Percentiles rank a stretch among this genome's conserved stretches.
Evolutionary conservation across 2,797 vertebrate species (phyloP).

Genomic region (Gambusia yucatana): DNA sequence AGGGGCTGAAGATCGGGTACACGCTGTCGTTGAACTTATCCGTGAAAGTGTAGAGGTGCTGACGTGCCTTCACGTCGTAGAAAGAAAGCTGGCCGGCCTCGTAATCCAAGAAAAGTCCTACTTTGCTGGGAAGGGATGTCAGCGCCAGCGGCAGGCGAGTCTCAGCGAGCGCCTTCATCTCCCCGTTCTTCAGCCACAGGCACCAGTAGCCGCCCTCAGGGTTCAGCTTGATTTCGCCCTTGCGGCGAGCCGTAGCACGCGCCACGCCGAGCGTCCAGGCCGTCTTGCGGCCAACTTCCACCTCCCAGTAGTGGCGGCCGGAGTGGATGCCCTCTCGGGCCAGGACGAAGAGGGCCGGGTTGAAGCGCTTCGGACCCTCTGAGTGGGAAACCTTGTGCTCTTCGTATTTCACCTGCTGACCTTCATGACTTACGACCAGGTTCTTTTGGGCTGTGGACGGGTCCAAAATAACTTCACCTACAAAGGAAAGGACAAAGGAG

Average conservation of each 20-base stretch:
- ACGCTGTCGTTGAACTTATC: slow-evolving; percentile 77
- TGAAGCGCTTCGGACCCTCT: slow-evolving; percentile 79
- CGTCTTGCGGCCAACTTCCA: slow-evolving; percentile 78
- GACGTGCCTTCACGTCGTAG: slow-evolving; percentile 75
- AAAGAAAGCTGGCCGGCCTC: slow-evolving; percentile 82
- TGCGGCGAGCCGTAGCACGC: slow-evolving; percentile 68
- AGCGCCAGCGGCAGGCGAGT: slow-evolving; percentile 67
- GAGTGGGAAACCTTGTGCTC: slow-evolving; percentile 60
- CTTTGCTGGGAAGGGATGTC: slow-evolving; percentile 56
- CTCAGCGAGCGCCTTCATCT: slow-evolving; percentile 75
- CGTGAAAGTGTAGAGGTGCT: slow-evolving; percentile 79
- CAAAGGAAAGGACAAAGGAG: neutral
- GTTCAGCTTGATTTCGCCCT: slow-evolving; percentile 83
- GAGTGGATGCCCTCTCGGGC: slow-evolving; percentile 74
- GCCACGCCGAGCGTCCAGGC: slow-evolving; percentile 86
- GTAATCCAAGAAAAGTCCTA: slow-evolving; percentile 82
- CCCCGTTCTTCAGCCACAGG: slow-evolving; percentile 80
- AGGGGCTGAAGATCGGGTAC: slow-evolving; percentile 84
- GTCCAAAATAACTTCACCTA: slow-evolving; percentile 86
- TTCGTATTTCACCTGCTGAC: slow-evolving; percentile 80
- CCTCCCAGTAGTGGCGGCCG: slow-evolving; percentile 88
- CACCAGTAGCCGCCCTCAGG: slow-evolving; percentile 83
- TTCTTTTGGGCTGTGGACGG: slow-evolving; percentile 81
- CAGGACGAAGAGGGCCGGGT: slow-evolving; percentile 83
- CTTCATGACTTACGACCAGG: slow-evolving; percentile 81